phyloP scores from a whole-genome alignment of 2,113 vertebrate species.

The Indicator indicator region DNA sequence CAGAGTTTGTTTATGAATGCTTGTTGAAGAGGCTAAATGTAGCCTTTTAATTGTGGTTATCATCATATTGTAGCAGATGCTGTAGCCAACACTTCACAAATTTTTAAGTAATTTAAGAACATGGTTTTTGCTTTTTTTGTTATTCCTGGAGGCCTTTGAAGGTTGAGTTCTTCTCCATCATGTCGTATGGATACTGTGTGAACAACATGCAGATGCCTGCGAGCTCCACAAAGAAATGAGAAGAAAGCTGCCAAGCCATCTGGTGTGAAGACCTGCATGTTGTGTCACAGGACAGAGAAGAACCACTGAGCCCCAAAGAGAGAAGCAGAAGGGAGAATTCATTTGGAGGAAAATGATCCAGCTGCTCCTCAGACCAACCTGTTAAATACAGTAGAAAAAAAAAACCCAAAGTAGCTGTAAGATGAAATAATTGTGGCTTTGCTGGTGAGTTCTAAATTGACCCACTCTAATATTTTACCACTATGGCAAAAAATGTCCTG shows the following conservation, averaged over 20 bases:
- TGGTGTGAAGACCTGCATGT: accelerated
- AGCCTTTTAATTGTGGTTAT: neutral
- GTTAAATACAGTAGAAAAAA: neutral
- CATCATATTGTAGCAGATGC: neutral
- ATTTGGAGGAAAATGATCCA: neutral
- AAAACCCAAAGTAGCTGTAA: neutral
- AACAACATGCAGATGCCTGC: neutral
- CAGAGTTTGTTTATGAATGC: accelerated
- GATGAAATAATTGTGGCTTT: neutral
- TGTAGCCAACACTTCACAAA: neutral
- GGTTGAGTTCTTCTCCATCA: neutral
- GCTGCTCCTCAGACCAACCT: neutral
- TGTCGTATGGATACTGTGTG: accelerated
- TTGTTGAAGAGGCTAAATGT: neutral
- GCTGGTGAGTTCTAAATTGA: neutral
- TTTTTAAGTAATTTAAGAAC: neutral
- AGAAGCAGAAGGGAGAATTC: neutral
- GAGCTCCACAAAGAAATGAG: neutral
- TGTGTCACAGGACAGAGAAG: neutral
- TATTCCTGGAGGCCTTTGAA: neutral
- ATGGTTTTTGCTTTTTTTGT: neutral
- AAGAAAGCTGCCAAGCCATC: neutral
- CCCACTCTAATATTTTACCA: neutral
- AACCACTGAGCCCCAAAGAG: accelerated
- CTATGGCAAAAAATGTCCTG: neutral